Evolutionary conservation across 1,140 invertebrate species (phyloP).

Genomic region (Formica selysi): DNA sequence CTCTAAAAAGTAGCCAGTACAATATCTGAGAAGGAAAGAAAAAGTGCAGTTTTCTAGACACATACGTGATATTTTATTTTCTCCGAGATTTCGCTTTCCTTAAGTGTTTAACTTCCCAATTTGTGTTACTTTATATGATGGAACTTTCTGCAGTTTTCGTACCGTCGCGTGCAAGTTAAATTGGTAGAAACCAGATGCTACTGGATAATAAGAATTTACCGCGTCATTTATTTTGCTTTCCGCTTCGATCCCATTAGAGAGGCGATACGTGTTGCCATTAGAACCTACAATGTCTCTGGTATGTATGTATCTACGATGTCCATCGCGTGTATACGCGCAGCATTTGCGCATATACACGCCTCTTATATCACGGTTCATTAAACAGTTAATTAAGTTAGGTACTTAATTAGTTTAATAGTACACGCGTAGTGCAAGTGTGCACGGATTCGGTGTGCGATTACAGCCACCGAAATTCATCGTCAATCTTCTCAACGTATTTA

Average conservation of each 20-base stretch:
- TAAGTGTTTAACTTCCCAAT: constrained; percentile 5
- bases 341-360: constrained; percentile 32
- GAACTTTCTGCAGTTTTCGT: constrained; percentile 10
- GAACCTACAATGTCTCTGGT: constrained; percentile 39
- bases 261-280: constrained; percentile 2
- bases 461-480: constrained; percentile 45
- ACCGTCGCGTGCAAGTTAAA: not conserved
- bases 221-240: constrained; percentile 4
- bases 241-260: constrained; percentile 6
- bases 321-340: constrained; percentile 31
- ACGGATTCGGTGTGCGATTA: constrained; percentile 21
- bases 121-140: constrained; percentile 13
- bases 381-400: constrained; percentile 21
- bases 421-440: constrained; percentile 58
- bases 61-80: not conserved
- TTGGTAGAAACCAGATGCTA: not conserved
- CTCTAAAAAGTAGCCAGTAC: not conserved
- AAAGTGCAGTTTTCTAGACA: not conserved
- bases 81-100: not conserved
- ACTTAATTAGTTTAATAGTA: constrained; percentile 70
- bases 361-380: constrained; percentile 72
- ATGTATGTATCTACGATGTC: constrained; percentile 32
- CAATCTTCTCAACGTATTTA: constrained; percentile 40
- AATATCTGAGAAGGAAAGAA: not conserved
- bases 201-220: constrained; percentile 31